Evolutionary conservation across 2,113 vertebrate species (phyloP).

Genomic region (Cavia porcellus): DNA sequence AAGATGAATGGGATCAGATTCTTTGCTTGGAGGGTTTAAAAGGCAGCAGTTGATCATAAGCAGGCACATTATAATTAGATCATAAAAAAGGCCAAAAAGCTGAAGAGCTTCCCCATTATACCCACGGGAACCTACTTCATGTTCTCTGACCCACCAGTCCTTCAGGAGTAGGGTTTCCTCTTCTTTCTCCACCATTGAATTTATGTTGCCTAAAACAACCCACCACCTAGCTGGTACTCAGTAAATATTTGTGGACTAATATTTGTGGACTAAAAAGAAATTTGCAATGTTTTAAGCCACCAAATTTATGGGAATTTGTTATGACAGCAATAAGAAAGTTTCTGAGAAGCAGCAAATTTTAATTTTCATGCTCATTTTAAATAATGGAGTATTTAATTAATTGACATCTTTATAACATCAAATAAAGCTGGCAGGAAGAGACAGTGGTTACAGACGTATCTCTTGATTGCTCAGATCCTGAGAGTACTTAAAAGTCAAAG

Average conservation of each 20-base stretch:
- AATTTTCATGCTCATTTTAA: not conserved
- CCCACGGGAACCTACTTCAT: too few relatives aligned
- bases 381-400: not conserved
- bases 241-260: not conserved
- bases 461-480: not conserved
- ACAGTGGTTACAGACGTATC: not conserved
- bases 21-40: not conserved
- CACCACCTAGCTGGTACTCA: not conserved
- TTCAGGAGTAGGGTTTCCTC: not conserved
- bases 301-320: not conserved
- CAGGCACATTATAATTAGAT: not conserved
- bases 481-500: too few relatives aligned
- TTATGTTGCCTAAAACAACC: not conserved
- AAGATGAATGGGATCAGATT: not conserved
- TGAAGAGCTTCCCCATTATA: rapidly evolving
- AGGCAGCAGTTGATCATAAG: not conserved
- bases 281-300: not conserved
- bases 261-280: not conserved
- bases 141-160: not conserved
- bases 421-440: not conserved
- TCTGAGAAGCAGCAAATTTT: not conserved
- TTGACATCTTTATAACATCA: not conserved
- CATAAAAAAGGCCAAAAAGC: not conserved
- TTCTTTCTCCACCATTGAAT: not conserved
- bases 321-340: not conserved